Conservation (phyloP, 2,113 vertebrate species). For the Gambusia affinis region DNA sequence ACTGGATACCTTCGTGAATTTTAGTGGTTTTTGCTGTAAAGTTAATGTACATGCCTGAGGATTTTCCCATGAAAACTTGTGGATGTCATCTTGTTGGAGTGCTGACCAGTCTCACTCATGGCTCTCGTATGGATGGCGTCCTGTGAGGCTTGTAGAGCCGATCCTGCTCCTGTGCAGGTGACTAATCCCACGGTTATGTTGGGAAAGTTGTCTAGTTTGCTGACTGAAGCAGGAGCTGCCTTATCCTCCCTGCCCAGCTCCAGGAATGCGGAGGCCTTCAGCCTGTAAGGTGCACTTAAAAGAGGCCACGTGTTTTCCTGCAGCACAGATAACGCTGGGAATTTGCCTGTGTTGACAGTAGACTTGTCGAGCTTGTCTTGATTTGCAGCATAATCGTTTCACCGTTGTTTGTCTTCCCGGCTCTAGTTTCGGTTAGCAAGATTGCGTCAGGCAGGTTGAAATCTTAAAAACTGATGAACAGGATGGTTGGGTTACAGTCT, state of each 20-base stretch:
- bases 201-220: constrained; percentile 62
- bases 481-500: background rate
- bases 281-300: constrained; percentile 43
- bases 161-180: constrained; percentile 53
- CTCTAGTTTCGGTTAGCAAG: constrained; percentile 18
- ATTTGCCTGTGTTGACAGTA: constrained; percentile 12
- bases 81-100: constrained; percentile 28
- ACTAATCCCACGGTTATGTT: constrained; percentile 67
- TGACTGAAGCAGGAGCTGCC: constrained; percentile 44
- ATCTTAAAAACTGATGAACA: background rate
- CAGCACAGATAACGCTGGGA: background rate
- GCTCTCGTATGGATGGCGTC: constrained; percentile 31
- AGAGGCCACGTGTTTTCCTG: constrained; percentile 18
- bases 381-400: constrained; percentile 14
- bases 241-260: constrained; percentile 51
- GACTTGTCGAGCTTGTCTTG: background rate
- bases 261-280: constrained; percentile 65
- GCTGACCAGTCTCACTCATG: constrained; percentile 31
- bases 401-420: background rate
- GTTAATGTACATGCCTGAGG: too few species aligned
- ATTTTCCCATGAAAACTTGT: background rate
- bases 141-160: constrained; percentile 50
- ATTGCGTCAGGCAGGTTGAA: background rate
- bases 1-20: background rate
- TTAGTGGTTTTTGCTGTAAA: background rate